phyloP scores from a whole-genome alignment of 2,113 vertebrate genomes.

The Aythya baeri region DNA sequence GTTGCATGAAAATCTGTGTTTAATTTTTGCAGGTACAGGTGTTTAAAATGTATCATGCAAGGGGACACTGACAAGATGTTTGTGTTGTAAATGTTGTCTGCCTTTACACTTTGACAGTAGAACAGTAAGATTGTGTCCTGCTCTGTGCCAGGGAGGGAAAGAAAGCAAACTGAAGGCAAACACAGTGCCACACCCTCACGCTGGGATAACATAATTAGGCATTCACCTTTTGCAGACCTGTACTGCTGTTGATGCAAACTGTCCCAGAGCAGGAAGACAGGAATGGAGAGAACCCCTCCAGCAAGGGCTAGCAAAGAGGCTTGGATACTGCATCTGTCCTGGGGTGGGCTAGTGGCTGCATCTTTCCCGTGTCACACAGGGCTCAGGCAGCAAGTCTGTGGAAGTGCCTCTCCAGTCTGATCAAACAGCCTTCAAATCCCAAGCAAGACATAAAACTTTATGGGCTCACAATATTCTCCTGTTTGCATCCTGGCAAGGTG shows the following conservation, averaged over 20 bases:
- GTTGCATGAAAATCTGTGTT: slow-evolving; percentile 33
- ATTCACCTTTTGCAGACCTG: not conserved
- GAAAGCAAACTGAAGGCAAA: not conserved
- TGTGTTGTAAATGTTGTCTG: not conserved
- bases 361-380: not conserved
- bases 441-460: not conserved
- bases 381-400: not conserved
- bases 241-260: not conserved
- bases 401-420: not conserved
- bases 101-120: not conserved
- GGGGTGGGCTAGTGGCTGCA: not conserved
- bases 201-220: not conserved
- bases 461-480: not conserved
- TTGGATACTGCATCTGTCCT: not conserved
- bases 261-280: not conserved
- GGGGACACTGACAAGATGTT: not conserved
- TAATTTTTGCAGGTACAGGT: slow-evolving; percentile 40
- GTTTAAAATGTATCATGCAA: not conserved
- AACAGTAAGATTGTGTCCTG: not conserved
- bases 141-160: not conserved
- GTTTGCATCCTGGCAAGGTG: not conserved
- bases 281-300: not conserved
- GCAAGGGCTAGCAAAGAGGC: fast-evolving
- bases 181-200: not conserved
- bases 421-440: not conserved